Base-by-base conservation (phyloP, 2,113 vertebrate genomes). In the Lutjanus erythropterus region DNA sequence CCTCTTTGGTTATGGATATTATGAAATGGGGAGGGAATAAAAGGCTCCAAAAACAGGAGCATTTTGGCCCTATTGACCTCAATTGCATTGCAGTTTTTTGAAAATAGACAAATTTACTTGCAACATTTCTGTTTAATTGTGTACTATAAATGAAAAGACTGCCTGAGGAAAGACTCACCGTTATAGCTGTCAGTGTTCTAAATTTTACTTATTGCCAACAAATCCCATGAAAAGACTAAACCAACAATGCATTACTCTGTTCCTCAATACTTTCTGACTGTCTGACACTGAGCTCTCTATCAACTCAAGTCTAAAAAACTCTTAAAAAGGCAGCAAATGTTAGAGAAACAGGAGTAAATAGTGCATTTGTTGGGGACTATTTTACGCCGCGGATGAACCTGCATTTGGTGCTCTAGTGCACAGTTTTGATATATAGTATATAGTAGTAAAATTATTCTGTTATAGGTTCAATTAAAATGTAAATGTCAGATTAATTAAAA, bases 1-100 rank as follows among this genome's bases (percentile, higher is more conserved):
- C 78, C 69, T 52, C 59, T 82, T 73, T 1, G 6, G 25, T 72
- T 81, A 72, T 69, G 53, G 82, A 75, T 78, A 35, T 75, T 64
- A 71, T 77, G 41, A 78, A 83, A 72, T 31, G 41, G 27, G 23
- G 16, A 78, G 27, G 21, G 31, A 35, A 10, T 2, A 6, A 65
- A 53, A 33, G 27, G 42, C 35, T 52, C 8, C 19, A 46, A 9
- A 49, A 66, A 70, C 5, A 46, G 25, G 23, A 25, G 6, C 21
- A 39, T 19, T 41, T 33, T 41, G 23, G 1, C 35, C 39, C 14
- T 9, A 9, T 6, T 68, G 41, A 67, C 55, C 11, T 56, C 14
- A 61, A 33, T 31, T 33, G 6, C 15, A 14, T 3, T 44, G 25
- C 21, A 31, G 12, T 44, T 46, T 46, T 6, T 9, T 18, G 16